Base-by-base conservation (phyloP, 2,888 invertebrate genomes). In the Emmelina monodactyla region DNA sequence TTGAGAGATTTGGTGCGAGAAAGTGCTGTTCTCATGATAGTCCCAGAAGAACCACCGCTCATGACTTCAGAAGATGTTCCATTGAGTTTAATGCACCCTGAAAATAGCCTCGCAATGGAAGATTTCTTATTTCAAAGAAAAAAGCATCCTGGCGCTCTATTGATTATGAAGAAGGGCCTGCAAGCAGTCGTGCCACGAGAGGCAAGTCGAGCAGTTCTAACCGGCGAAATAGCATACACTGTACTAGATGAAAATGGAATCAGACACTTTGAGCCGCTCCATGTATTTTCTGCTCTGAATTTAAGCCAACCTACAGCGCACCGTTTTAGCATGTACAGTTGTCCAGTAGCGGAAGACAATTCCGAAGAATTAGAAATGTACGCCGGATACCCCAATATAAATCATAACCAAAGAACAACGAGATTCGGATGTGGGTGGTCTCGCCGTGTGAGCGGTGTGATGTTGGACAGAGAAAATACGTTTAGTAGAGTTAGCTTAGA, bases 151-250 rank as follows among this genome's bases (percentile, higher is more conserved):
- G 85, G 85, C 7, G 84, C 87, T 1, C 82, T 88, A 35, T 78
- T 91, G 51, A 88, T 91, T 28, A 83, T 89, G 50, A 88, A 90
- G 46, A 86, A 86, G 51, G 87, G 88, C 4, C 62, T 88, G 28
- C 89, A 91, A 57, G 88, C 88, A 0, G 88, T 91, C 2, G 85
- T 91, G 3, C 91, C 91, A 0, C 82, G 88, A 34, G 90, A 91
- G 61, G 87, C 88, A 0, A 85, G 88, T 36, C 82, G 88, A 19
- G 85, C 86, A 12, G 89, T 91, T 1, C 63, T 90, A 7, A 87
- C 88, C 1, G 91, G 91, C 2, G 83, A 89, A 64, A 84, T 89
- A 1, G 83, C 89, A 1, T 91, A 91, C 54, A 87, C 88, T 9
- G 85, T 91, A 6, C 82, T 91, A 2, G 90, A 91, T 49, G 91